Evolutionary conservation across 2,888 invertebrate genomes (phyloP).

Genomic region (Sepiola atlantica): DNA sequence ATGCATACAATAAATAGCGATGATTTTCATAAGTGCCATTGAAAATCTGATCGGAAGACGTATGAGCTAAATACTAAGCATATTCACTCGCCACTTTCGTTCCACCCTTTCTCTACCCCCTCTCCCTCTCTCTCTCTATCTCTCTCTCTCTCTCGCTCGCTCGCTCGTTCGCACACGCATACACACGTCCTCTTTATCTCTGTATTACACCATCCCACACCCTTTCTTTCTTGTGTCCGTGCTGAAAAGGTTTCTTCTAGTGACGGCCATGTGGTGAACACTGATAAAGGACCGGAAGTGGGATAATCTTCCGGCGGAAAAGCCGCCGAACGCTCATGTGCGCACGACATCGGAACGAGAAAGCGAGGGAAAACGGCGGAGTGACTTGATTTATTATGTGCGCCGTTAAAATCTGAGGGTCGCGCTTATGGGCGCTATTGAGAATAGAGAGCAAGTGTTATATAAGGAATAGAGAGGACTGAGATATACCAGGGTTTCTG

Average conservation of each 20-base stretch:
- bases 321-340: background rate
- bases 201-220: too few species aligned
- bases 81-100: background rate
- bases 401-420: background rate
- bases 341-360: background rate
- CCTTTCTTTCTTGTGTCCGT: background rate
- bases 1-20: background rate
- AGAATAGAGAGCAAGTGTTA: background rate
- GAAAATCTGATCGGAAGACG: background rate
- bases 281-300: conserved; percentile 13
- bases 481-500: too few species aligned
- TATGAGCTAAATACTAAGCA: background rate
- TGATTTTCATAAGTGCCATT: background rate
- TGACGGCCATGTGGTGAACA: background rate
- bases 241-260: background rate
- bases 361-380: background rate
- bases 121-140: background rate
- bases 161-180: too few species aligned
- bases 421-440: background rate
- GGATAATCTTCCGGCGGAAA: conserved; percentile 14
- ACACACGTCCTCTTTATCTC: too few species aligned
- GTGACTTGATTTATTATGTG: background rate
- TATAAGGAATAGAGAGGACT: background rate
- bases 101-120: background rate
- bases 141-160: too few species aligned